Conservation (phyloP, 2,113 vertebrate species). For the Marmota flaviventris region DNA sequence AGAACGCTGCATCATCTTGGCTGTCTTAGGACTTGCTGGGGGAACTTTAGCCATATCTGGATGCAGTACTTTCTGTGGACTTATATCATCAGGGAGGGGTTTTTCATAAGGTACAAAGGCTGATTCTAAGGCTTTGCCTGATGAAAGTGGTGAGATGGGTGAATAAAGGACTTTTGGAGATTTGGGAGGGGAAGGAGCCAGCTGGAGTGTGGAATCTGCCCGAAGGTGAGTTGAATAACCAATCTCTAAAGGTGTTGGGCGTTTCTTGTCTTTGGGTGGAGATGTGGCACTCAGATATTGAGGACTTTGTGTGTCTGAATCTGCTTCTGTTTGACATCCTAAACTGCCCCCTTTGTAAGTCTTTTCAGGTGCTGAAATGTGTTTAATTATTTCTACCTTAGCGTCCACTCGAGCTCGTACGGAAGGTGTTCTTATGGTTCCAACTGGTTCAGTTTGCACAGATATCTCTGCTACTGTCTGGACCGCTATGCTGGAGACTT, state of each 20-base stretch:
- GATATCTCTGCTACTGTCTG: slow-evolving; percentile 99
- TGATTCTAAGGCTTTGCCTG: slow-evolving; percentile 96
- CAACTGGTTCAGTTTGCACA: slow-evolving; percentile 97
- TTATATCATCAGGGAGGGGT: slow-evolving; percentile 92
- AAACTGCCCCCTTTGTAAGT: slow-evolving; percentile 95
- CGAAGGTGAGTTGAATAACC: slow-evolving; percentile 95
- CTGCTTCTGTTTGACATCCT: slow-evolving; percentile 96
- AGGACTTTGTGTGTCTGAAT: slow-evolving; percentile 92
- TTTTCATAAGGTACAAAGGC: slow-evolving; percentile 97
- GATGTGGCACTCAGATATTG: slow-evolving; percentile 90
- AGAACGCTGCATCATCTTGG: slow-evolving; percentile 96
- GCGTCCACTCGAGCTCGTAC: slow-evolving; percentile 93
- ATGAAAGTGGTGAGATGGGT: slow-evolving; percentile 94
- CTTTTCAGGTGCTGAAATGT: slow-evolving; percentile 97
- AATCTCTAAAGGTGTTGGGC: slow-evolving; percentile 94
- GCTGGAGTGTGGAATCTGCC: slow-evolving; percentile 93
- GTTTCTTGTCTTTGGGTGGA: slow-evolving; percentile 94
- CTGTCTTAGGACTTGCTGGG: slow-evolving; percentile 93
- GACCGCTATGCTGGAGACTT: slow-evolving; percentile 97
- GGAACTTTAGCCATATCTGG: slow-evolving; percentile 93
- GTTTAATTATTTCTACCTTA: slow-evolving; percentile 97
- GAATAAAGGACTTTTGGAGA: slow-evolving; percentile 96
- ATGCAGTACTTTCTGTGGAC: slow-evolving; percentile 94
- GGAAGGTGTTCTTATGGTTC: slow-evolving; percentile 94
- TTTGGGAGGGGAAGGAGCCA: slow-evolving; percentile 93